Percentiles rank a stretch among this genome's conserved stretches.
These are phyloP conservation scores for Heliconius ethilla DNA, from an alignment of 2,888 invertebrate species.

Conservation along the genomic window DNA sequence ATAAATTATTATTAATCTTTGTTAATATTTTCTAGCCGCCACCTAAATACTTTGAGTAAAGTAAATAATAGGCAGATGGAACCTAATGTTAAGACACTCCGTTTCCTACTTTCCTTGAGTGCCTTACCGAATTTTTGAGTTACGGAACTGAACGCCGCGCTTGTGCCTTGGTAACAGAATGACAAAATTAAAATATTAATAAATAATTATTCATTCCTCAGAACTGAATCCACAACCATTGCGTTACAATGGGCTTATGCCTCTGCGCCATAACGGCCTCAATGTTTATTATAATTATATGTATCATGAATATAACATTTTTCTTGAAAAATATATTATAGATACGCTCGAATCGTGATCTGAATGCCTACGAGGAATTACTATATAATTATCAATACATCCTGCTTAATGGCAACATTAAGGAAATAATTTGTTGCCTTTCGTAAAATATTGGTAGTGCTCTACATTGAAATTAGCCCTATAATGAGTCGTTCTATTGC, in stretches of 20 bases:
- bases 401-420: conserved; percentile 71
- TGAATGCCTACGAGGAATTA: conserved; percentile 62
- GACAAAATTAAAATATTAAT: no score
- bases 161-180: no score
- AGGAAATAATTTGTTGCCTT: conserved; percentile 66
- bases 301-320: conserved; percentile 18
- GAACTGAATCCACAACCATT: no score
- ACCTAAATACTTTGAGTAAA: no score
- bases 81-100: no score
- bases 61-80: no score
- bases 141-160: no score
- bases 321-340: conserved; percentile 25
- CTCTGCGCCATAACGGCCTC: no score
- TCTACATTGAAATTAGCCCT: conserved; percentile 6
- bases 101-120: no score
- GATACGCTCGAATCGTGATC: conserved; percentile 43
- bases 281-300: neutral
- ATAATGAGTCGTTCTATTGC: neutral
- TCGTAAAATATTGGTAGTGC: conserved; percentile 64
- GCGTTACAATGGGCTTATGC: no score
- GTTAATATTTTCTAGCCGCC: neutral
- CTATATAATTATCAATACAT: conserved; percentile 76
- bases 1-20: neutral
- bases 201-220: no score
- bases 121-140: no score